These are phyloP conservation scores for Lepidochitona cinerea DNA, from an alignment of 2,888 invertebrate genomes.

Conservation along the genomic window DNA sequence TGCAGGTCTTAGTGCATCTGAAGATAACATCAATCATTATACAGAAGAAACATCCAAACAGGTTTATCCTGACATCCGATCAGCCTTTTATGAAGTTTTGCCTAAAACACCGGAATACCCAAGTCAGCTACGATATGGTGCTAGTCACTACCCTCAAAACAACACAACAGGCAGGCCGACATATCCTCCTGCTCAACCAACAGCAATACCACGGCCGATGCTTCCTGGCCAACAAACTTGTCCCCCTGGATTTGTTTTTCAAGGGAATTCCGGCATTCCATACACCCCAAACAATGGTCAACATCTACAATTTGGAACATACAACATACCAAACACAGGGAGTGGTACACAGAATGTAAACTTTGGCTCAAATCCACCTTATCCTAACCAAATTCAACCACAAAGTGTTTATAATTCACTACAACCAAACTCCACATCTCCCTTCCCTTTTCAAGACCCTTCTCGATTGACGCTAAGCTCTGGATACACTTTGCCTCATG, in stretches of 20 bases:
- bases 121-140: too few species aligned
- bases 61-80: constrained; percentile 56
- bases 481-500: constrained; percentile 11
- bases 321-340: too few species aligned
- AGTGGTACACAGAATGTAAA: too few species aligned
- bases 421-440: neutral
- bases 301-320: too few species aligned
- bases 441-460: neutral
- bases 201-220: neutral
- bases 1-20: constrained; percentile 20
- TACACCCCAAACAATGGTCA: too few species aligned
- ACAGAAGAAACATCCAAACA: neutral
- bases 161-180: neutral
- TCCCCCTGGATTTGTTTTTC: constrained; percentile 13
- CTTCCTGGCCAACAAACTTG: constrained; percentile 7
- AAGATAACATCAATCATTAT: constrained; percentile 22
- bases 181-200: neutral
- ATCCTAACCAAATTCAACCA: too few species aligned
- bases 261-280: neutral
- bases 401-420: neutral
- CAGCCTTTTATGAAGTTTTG: constrained; percentile 45
- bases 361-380: too few species aligned
- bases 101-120: neutral
- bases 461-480: neutral
- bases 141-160: neutral